Percentiles rank a stretch among this genome's conserved stretches.
Evolutionary conservation across 2,797 vertebrate species (phyloP).

Genomic region (Cirrhinus molitorella): DNA sequence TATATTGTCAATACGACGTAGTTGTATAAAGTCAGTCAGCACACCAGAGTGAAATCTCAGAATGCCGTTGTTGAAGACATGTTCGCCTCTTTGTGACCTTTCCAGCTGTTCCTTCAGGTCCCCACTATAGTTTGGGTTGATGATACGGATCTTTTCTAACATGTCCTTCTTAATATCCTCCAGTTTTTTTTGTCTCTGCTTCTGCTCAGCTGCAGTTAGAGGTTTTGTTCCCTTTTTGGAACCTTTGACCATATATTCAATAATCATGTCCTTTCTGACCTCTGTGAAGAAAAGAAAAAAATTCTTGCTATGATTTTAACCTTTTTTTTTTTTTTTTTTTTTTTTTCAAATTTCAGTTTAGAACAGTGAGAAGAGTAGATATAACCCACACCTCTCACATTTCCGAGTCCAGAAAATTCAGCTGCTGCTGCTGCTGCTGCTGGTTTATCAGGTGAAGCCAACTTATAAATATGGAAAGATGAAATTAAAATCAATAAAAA

Average conservation of each 20-base stretch:
- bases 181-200: not conserved
- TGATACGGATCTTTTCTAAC: not conserved
- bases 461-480: not conserved
- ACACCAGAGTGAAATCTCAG: too few relatives aligned
- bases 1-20: too few relatives aligned
- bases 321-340: too few relatives aligned
- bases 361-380: not conserved
- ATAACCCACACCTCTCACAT: not conserved
- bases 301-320: too few relatives aligned
- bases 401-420: not conserved
- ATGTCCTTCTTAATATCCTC: not conserved
- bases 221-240: not conserved
- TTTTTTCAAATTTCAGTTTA: too few relatives aligned
- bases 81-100: not conserved
- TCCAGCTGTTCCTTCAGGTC: not conserved
- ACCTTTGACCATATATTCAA: not conserved
- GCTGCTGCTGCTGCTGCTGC: not conserved
- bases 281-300: not conserved
- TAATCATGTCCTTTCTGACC: not conserved
- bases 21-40: too few relatives aligned
- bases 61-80: not conserved
- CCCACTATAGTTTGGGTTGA: rapidly evolving
- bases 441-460: not conserved
- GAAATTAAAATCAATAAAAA: not conserved
- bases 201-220: not conserved